phyloP scores from a whole-genome alignment of 2,113 vertebrate genomes.

The Baryphthengus martii region DNA sequence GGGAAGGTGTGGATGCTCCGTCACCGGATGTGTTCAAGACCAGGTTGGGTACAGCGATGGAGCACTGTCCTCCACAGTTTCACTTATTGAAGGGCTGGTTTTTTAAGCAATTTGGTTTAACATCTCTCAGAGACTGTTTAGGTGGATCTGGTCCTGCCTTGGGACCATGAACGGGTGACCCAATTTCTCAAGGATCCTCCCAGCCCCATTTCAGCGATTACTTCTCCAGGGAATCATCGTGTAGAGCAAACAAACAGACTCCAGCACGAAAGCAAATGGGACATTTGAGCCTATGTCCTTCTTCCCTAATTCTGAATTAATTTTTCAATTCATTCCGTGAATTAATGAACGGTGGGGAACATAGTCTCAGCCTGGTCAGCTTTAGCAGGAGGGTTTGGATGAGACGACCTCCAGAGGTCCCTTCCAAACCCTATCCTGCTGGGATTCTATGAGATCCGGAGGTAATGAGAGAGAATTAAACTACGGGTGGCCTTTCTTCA shows the following conservation, averaged over 20 bases:
- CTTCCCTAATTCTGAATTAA: not conserved
- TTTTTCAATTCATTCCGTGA: not conserved
- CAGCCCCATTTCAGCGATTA: not conserved
- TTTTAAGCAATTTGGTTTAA: not conserved
- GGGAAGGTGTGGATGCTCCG: too few relatives aligned
- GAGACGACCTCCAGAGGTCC: too few relatives aligned
- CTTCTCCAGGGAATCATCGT: not conserved
- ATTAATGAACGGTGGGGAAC: not conserved
- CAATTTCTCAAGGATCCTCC: not conserved
- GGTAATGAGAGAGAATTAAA: not conserved
- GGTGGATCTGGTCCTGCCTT: not conserved
- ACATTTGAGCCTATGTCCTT: not conserved
- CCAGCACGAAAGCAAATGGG: not conserved
- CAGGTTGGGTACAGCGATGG: not conserved
- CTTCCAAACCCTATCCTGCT: too few relatives aligned
- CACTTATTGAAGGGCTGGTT: not conserved
- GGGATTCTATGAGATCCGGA: not conserved
- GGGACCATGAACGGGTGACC: not conserved
- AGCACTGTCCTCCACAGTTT: not conserved
- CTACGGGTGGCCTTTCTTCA: not conserved
- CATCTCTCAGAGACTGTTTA: not conserved
- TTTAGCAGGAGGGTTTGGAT: too few relatives aligned
- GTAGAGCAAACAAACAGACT: fast-evolving
- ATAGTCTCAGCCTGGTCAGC: not conserved
- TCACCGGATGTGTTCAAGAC: too few relatives aligned